Conservation (phyloP, 2,797 vertebrate species). For the Danionella dracula region DNA sequence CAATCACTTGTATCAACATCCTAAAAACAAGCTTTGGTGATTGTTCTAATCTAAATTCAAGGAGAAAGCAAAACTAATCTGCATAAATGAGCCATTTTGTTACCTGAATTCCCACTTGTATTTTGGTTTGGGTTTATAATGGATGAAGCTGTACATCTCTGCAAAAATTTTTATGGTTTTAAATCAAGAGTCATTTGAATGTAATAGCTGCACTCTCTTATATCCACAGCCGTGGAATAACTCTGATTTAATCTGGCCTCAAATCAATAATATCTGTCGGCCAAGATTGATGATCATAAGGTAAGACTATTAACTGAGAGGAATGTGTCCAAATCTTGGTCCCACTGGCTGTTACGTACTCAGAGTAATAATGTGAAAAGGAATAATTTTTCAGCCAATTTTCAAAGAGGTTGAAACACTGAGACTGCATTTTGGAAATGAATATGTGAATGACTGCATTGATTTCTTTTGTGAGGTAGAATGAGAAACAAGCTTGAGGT, state of each 20-base stretch:
- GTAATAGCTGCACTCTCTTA: conserved; percentile 68
- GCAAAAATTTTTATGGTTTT: conserved; percentile 43
- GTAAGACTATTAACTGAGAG: conserved; percentile 67
- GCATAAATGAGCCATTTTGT: neutral
- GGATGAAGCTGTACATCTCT: neutral
- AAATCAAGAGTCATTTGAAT: conserved; percentile 63
- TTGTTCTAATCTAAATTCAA: neutral
- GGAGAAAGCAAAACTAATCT: neutral
- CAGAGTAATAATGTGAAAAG: conserved; percentile 62
- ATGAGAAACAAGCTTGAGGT: conserved; percentile 60
- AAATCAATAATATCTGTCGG: conserved; percentile 73
- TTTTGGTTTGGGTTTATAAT: neutral
- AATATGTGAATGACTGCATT: conserved; percentile 74
- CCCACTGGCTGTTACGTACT: conserved; percentile 54
- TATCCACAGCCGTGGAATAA: conserved; percentile 64
- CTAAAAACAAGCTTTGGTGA: neutral
- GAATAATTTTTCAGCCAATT: conserved; percentile 70
- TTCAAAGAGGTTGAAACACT: conserved; percentile 63
- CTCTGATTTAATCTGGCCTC: conserved; percentile 70
- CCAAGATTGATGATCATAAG: conserved; percentile 71
- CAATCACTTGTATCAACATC: neutral
- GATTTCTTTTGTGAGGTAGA: conserved; percentile 72
- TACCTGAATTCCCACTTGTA: too few relatives aligned
- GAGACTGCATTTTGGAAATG: conserved; percentile 69
- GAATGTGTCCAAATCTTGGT: conserved; percentile 63